Percentiles rank a stretch among this genome's conserved stretches.
Evolutionary conservation across 2,113 vertebrate species (phyloP).

Genomic region (Cyrtonyx montezumae): DNA sequence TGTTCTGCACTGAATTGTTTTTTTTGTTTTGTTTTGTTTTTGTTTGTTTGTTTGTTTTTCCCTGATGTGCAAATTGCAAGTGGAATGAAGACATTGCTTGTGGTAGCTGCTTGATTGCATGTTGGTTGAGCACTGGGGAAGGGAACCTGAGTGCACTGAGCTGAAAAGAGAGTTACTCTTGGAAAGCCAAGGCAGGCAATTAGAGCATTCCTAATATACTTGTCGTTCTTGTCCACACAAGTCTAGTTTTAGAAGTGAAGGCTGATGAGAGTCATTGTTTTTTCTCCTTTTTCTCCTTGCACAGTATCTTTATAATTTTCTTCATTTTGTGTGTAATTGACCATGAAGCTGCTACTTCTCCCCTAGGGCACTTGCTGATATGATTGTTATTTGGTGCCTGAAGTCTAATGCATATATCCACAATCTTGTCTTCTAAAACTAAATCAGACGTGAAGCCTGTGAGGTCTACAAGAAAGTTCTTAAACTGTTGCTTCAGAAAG

Average conservation of each 20-base stretch:
- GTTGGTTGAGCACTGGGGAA: rapidly evolving
- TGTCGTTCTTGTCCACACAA: background rate
- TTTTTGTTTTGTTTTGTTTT: no score
- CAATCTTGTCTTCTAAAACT: background rate
- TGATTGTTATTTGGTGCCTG: background rate
- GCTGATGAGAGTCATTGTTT: constrained; percentile 76
- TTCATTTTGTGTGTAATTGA: constrained; percentile 62
- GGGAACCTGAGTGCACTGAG: rapidly evolving
- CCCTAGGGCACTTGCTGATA: constrained; percentile 28
- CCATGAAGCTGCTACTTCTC: constrained; percentile 55
- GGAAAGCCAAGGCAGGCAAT: background rate
- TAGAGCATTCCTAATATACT: background rate
- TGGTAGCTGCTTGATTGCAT: background rate
- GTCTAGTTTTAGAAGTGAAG: constrained; percentile 75
- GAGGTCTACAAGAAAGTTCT: background rate
- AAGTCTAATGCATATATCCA: background rate
- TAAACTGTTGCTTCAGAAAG: background rate
- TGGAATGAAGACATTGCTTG: background rate
- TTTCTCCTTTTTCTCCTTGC: constrained; percentile 72
- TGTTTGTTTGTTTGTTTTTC: no score
- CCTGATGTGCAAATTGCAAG: background rate
- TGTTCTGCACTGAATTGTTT: background rate
- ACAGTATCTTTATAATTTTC: constrained; percentile 70
- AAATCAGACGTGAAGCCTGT: background rate
- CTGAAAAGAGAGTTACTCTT: background rate